Base-by-base conservation (phyloP, 2,797 vertebrate genomes). In the Phaenicophaeus curvirostris region DNA sequence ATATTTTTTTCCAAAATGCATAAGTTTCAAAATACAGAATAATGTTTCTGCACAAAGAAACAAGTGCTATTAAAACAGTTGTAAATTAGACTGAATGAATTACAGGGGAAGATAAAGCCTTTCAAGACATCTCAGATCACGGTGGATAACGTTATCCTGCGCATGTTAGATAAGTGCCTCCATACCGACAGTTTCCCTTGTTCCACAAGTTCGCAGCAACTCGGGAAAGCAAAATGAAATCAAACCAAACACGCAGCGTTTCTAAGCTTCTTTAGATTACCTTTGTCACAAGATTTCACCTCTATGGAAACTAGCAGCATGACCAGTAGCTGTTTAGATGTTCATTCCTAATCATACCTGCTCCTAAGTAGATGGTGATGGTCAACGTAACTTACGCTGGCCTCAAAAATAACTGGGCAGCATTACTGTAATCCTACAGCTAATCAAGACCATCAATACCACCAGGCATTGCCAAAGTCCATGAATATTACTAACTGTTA, bases 101-200 rank as follows among this genome's bases (percentile, higher is more conserved):
- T 95, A 96, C 44, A 87, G 85, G 77, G 76, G 61, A 85, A 71
- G 63, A 80, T 42, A 94, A 95, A 94, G 83, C 71, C 86, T 96
- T 96, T 93, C 84, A 95, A 88, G 93, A 81, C 93, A 94, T 85
- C 89, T 89, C 79, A 92, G 78, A 94, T 94, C 65, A 89, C 75
- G 58, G 80, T 16, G 33, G 63, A 71, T 82, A 89, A 58, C 35
- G 19, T 37, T 96, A 74, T 90, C 80, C 92, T 84, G 95, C 91
- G 88, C 35, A 31, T 30, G 12, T 78, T 76, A 89, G 87, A 15
- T 84, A 94, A 93, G 54, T 89, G 77, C 78, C 83, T 85, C 82
- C 82, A 82, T 46, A 73, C 75, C 74, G 62, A 95, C 77, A 93
- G 82, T 69, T 91, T 93, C 65, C 82, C 89, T 87, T 68, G 68